Base-by-base conservation (phyloP, 2,797 vertebrate genomes). In the Silurus aristotelis region DNA sequence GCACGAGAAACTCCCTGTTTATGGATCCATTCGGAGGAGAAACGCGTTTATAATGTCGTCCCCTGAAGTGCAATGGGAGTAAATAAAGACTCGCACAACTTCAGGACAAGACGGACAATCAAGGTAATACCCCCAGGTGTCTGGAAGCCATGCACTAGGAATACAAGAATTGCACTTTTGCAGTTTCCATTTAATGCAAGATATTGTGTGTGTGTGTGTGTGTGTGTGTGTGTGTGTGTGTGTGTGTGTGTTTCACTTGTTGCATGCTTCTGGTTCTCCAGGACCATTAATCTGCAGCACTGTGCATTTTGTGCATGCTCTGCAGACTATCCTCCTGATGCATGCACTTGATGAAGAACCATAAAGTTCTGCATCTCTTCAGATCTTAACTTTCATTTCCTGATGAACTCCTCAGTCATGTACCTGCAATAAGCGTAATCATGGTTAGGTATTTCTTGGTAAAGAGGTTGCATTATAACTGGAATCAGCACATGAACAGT, bases 101-200 rank as follows among this genome's bases (percentile, higher is more conserved):
- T 87, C 22, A 20, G 87, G 80, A 87, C 87, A 20, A 87, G 79
- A 87, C 87, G 80, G 89, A 77, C 79, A 67, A 84, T 1, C 87
- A 91, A 91, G 93, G 95, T 95, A 91, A 92, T 93, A 91, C 25
- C 1, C 22, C 46, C 14, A 14, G 19, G 4, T 56, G 7, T 76
- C n/a, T 58, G 25, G 27, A 27, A 3, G 22, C n/a, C 27, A 25
- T 19, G 20, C 19, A 9, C 4, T 0, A 12, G 0, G 10, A 20
- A 10, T 52, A 4, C 48, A 52, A 52, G 48, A 52, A 52, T 52
- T 10, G 38, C 38, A 38, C 38, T 3, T 38, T 38, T 38, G 38
- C 38, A 38, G 38, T 38, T 38, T 38, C 38, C 38, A 38, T 38
- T 5, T 38, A 38, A 3, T 38, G 38, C 38, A 52, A 52, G 48